These are phyloP conservation scores for Drosophila kambysellisi DNA, from an alignment of 2,888 invertebrate genomes.

Conservation along the genomic window DNA sequence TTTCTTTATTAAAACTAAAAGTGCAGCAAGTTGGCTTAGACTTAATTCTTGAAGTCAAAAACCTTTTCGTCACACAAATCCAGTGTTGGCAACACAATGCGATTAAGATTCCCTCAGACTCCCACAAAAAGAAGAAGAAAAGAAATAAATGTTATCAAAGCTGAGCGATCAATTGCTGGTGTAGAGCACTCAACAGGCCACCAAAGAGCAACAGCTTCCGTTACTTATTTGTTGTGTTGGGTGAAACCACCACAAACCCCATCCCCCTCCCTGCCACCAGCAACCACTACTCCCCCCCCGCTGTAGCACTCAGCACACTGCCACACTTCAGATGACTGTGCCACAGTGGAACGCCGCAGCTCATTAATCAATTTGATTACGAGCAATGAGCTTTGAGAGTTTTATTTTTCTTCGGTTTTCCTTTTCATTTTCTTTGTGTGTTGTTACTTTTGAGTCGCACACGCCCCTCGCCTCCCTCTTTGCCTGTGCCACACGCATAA, in stretches of 20 bases:
- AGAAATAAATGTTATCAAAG: neutral
- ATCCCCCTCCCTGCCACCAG: neutral
- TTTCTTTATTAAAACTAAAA: neutral
- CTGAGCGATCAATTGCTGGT: conserved; percentile 3
- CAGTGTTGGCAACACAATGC: neutral
- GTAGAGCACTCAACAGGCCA: conserved; percentile 24
- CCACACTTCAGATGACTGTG: conserved; percentile 30
- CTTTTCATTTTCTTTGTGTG: conserved; percentile 10
- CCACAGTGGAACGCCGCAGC: conserved; percentile 23
- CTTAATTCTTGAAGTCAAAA: neutral
- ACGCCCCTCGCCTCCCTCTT: neutral
- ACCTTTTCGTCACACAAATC: neutral
- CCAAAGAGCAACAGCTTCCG: conserved; percentile 19
- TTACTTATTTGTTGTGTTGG: conserved; percentile 8
- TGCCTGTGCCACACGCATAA: conserved; percentile 52
- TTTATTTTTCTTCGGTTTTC: conserved; percentile 15
- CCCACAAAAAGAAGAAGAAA: neutral
- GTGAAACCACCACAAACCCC: neutral
- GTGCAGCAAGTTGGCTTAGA: neutral
- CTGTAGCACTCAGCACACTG: neutral
- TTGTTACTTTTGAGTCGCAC: conserved; percentile 43
- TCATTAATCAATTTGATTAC: conserved; percentile 80
- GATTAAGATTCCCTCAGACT: neutral
- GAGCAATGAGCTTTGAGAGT: conserved; percentile 59
- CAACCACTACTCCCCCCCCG: neutral